A percentile compares a stretch with the other conserved stretches of the same genome.
These are phyloP conservation scores for Amphiura filiformis DNA, from an alignment of 35 echinoderm and acorn worm genomes.

Conservation along the genomic window DNA sequence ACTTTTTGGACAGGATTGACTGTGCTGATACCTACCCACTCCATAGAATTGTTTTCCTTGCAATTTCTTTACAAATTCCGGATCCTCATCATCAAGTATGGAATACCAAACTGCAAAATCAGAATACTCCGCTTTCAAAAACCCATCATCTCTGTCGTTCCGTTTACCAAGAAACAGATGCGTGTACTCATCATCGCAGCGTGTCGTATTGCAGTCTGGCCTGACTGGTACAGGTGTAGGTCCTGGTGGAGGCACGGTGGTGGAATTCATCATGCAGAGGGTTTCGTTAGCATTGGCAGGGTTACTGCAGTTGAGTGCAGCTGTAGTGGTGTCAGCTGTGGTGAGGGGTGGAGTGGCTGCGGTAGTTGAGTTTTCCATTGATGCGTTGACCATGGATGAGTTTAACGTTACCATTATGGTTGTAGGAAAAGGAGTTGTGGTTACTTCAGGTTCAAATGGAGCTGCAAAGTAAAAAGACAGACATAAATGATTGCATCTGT, in stretches of 20 bases:
- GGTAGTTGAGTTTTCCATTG: not conserved
- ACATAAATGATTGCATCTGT: no score
- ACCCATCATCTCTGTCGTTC: slow-evolving; percentile 63
- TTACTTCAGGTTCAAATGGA: no score
- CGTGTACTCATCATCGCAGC: slow-evolving; percentile 19
- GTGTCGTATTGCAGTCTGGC: slow-evolving; percentile 4
- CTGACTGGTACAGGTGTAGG: not conserved
- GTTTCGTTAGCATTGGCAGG: not conserved
- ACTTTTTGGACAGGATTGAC: no score
- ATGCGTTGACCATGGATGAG: not conserved
- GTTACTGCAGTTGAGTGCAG: not conserved
- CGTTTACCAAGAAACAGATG: slow-evolving; percentile 61
- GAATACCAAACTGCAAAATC: slow-evolving; percentile 87
- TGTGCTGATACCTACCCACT: slow-evolving; percentile 47
- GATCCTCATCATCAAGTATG: slow-evolving; percentile 46
- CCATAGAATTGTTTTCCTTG: slow-evolving; percentile 60
- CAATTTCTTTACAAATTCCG: slow-evolving; percentile 35
- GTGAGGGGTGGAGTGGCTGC: not conserved
- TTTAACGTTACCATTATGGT: no score
- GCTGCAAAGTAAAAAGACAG: no score
- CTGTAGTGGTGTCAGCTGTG: not conserved
- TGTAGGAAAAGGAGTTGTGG: no score
- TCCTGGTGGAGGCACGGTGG: not conserved
- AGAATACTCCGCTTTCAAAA: slow-evolving; percentile 56
- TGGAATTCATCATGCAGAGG: not conserved